Percentiles rank a stretch among this genome's conserved stretches.
Evolutionary conservation across 2,888 invertebrate species (phyloP).

Genomic region (Tachystola acroxantha): DNA sequence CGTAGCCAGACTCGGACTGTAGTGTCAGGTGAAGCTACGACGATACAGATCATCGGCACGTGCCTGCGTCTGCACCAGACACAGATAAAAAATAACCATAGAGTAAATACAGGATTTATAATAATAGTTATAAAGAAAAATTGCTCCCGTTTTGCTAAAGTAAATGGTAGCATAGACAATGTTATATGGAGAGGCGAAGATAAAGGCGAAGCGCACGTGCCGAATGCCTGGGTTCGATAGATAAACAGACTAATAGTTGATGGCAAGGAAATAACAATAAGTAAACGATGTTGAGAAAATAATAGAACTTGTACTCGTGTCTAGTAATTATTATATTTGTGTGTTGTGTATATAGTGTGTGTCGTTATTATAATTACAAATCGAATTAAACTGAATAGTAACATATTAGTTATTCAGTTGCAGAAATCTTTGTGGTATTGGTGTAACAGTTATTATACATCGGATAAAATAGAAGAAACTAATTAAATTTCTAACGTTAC

Average conservation of each 20-base stretch:
- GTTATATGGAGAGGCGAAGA: not conserved
- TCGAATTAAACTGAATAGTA: no score
- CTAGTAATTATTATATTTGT: no score
- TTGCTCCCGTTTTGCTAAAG: not conserved
- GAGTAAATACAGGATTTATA: not conserved
- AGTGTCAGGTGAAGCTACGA: slow-evolving; percentile 49
- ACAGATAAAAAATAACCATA: slow-evolving; percentile 2
- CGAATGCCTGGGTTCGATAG: slow-evolving; percentile 1
- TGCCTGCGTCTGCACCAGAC: slow-evolving; percentile 21
- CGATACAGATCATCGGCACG: slow-evolving; percentile 60
- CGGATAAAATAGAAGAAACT: no score
- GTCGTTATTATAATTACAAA: no score
- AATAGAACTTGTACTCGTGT: no score
- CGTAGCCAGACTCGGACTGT: slow-evolving; percentile 37
- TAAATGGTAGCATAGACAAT: not conserved
- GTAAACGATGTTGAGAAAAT: not conserved
- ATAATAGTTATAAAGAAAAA: not conserved
- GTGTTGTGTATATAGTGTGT: no score
- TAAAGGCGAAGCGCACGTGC: slow-evolving; percentile 6
- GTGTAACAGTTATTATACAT: no score
- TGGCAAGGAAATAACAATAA: not conserved
- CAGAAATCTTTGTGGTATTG: no score
- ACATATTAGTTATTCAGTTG: no score
- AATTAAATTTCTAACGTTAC: no score
- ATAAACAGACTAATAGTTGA: slow-evolving; percentile 1